phyloP scores from a whole-genome alignment of 2,888 invertebrate genomes.

The Gonocerus acuteangulatus region DNA sequence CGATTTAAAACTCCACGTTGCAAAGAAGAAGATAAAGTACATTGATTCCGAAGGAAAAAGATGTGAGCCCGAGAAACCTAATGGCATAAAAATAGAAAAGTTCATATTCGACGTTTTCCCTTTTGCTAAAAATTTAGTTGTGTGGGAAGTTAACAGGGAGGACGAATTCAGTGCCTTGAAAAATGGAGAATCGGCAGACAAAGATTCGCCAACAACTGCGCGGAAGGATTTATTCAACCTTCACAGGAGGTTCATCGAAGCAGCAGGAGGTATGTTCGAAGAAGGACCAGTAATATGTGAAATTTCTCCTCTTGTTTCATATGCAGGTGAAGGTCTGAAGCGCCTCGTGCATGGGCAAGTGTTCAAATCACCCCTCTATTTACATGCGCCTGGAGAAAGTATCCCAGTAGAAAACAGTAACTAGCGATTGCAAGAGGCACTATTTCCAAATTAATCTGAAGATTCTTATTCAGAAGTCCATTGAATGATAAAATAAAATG shows the following conservation, averaged over 20 bases:
- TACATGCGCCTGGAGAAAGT: conserved; percentile 40
- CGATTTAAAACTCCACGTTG: conserved; percentile 81
- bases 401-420: neutral
- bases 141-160: conserved; percentile 83
- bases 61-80: conserved; percentile 70
- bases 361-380: conserved; percentile 58
- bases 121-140: conserved; percentile 81
- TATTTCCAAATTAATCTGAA: neutral
- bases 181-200: conserved; percentile 77
- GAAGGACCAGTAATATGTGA: conserved; percentile 59
- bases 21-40: conserved; percentile 93
- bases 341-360: conserved; percentile 57
- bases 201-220: conserved; percentile 87
- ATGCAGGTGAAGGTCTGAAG: conserved; percentile 78
- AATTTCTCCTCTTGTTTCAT: conserved; percentile 84
- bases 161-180: conserved; percentile 96
- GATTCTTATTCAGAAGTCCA: neutral
- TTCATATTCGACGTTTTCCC: conserved; percentile 98
- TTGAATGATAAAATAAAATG: neutral
- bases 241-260: conserved; percentile 69
- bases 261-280: conserved; percentile 70
- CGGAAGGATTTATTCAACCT: conserved; percentile 65
- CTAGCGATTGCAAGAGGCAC: neutral
- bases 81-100: conserved; percentile 98
- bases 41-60: conserved; percentile 63